Evolutionary conservation across 35 echinoderm and acorn worm species (phyloP), one percentile per base, ranked within the genome.

Genomic region (Anneissia japonica): DNA sequence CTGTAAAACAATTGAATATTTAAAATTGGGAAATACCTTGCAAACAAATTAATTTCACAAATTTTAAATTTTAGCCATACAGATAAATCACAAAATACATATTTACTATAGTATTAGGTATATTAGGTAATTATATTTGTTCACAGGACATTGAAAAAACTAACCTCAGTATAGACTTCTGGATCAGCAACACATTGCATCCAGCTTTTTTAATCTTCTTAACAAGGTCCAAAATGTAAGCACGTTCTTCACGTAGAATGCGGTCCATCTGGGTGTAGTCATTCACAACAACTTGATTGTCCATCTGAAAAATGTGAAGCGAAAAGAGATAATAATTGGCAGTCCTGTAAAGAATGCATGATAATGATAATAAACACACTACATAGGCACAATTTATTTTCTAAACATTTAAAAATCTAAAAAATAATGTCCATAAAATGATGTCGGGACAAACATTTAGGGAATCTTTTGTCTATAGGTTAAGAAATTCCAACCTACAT

Each of bases 191-290:
- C 1, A 97, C 94, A 88, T 97, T 97, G 79, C 94, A 97, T 6
- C 94, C 94, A 39, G 94, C 94, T 82, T 97, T 97, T 82, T 93
- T 97, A 55, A 97, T 97, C 73, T 97, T 88, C 36, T 97, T 97
- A 26, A 97, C 94, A 19, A 93, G 82, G 55, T 93, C 87, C 56
- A 97, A 55, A 30, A 97, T 88, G 81, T 97, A 93, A 4, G 83
- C 84, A 75, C 94, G 85, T 77, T 97, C 94, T 73, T 97, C 94
- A 31, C 85, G 78, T 30, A 97, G 75, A 30, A 97, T 91, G 46
- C 94, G 76, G 84, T 97, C 94, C 94, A 97, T 97, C 80, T 97
- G 94, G 45, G 94, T 73, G 78, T 97, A 97, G 40, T 97, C 94
- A 28, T 88, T 85, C 0, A 97, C 94, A 9, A 97, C 94, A 16